Base-by-base conservation (phyloP, 2,797 vertebrate genomes). In the Pangasius sanitwongsei region DNA sequence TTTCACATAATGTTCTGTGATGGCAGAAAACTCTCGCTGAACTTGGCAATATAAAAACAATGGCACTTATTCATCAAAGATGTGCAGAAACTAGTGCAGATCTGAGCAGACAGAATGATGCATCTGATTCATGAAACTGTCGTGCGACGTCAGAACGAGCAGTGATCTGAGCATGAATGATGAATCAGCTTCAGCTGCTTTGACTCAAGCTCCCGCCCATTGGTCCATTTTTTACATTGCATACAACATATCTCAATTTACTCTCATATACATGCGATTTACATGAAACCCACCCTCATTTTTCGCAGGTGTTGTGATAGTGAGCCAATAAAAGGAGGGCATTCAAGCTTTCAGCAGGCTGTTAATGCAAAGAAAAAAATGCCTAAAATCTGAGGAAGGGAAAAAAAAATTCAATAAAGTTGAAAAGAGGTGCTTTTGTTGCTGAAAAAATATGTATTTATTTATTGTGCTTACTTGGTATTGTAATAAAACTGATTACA, bases 1-100 rank as follows among this genome's bases (percentile, higher is more conserved):
- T 53, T 83, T 50, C 15, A 34, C 53, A 82, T 82, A 81, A 89
- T 82, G 84, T 77, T 77, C 85, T 57, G 31, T 48, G 44, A 81
- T 75, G 48, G 85, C 67, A 74, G 37, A 89, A 89, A 87, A 87
- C 78, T 83, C 55, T 72, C 44, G 16, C 48, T 86, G 48, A 89
- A 75, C 84, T 82, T 70, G 72, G 83, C 74, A 85, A 85, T 67
- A 67, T 61, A 65, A 31, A 63, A 65, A 88, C 44, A 88, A 85
- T 88, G 61, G 61, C 72, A 48, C 72, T 69, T 78, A 83, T 83
- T 67, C 15, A 31, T 85, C 48, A 55, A 25, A 25, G 20, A 37
- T 37, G 48, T 85, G 65, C 83, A 70, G 44, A 72, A 72, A 57
- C 2, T 20, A 37, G 48, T 55, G 65, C 50, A 28, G 65, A 85